Evolutionary conservation across 2,888 invertebrate genomes (phyloP).

Genomic region (Anorthoa munda): DNA sequence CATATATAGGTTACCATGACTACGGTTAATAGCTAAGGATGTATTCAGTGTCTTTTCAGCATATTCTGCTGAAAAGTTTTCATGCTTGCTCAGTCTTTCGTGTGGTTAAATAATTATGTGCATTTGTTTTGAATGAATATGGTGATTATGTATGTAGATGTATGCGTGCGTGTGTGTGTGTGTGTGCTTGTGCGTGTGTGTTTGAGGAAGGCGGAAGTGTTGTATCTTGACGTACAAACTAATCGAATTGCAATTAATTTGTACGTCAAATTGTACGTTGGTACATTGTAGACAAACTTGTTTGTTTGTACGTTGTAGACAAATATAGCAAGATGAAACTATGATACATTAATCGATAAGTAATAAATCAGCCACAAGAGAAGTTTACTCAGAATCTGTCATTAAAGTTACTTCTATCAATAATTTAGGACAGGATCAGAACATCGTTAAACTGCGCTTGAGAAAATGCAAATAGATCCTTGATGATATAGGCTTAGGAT

Average conservation of each 20-base stretch:
- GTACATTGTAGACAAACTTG: too few relatives aligned
- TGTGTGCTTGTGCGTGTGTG: not conserved
- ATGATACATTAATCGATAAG: conserved; percentile 20
- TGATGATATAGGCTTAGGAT: not conserved
- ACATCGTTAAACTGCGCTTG: not conserved
- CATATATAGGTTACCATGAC: conserved; percentile 31
- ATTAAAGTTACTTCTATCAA: conserved; percentile 36
- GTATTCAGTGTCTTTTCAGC: conserved; percentile 15
- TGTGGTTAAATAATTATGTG: not conserved
- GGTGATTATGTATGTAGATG: too few relatives aligned
- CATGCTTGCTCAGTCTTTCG: conserved; percentile 1
- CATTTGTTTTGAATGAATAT: not conserved
- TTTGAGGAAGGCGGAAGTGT: not conserved
- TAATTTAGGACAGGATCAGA: conserved; percentile 29
- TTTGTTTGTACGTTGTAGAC: too few relatives aligned
- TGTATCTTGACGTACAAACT: not conserved
- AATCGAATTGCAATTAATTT: too few relatives aligned
- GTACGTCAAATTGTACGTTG: too few relatives aligned
- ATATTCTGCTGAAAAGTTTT: not conserved
- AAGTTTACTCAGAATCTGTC: conserved; percentile 34
- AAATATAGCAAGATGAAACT: conserved; percentile 4
- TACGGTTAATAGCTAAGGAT: conserved; percentile 5
- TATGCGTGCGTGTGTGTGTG: not conserved
- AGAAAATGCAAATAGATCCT: conserved; percentile 24
- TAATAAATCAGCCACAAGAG: conserved; percentile 41